phyloP scores from a whole-genome alignment of 2,113 vertebrate species.

The Notothenia rossii region DNA sequence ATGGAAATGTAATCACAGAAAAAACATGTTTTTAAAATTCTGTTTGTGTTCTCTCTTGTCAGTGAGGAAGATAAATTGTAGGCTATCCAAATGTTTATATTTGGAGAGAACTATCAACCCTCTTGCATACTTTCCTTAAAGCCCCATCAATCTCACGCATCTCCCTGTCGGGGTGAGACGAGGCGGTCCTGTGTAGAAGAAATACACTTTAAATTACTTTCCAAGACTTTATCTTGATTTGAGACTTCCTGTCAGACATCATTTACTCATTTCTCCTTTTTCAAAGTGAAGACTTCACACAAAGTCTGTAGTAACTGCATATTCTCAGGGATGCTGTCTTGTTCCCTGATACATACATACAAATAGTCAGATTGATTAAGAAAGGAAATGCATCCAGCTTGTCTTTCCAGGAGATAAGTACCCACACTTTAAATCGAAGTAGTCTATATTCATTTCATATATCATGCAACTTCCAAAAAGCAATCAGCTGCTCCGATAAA shows the following conservation, averaged over 20 bases:
- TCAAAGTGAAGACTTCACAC: neutral
- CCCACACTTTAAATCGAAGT: too few relatives aligned
- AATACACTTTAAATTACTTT: conserved; percentile 12
- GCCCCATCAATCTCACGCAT: conserved; percentile 29
- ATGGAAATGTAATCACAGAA: neutral
- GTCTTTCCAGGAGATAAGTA: too few relatives aligned
- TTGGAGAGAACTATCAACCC: conserved; percentile 23
- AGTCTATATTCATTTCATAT: too few relatives aligned
- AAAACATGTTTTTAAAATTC: conserved; percentile 12
- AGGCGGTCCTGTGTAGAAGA: neutral
- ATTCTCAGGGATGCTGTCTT: too few relatives aligned
- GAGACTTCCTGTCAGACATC: neutral
- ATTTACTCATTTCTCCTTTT: neutral
- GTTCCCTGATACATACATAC: neutral
- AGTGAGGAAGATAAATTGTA: conserved; percentile 40
- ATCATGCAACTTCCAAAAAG: neutral
- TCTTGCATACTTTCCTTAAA: conserved; percentile 1
- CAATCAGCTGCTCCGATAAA: neutral
- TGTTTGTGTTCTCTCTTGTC: conserved; percentile 13
- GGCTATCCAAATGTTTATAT: conserved; percentile 34
- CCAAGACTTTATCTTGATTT: conserved; percentile 8
- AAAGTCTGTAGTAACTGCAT: too few relatives aligned
- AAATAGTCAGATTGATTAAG: too few relatives aligned
- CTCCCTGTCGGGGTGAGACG: neutral
- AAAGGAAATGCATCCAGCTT: neutral